phyloP scores from a whole-genome alignment of 2,113 vertebrate genomes.

The Tapirus terrestris region DNA sequence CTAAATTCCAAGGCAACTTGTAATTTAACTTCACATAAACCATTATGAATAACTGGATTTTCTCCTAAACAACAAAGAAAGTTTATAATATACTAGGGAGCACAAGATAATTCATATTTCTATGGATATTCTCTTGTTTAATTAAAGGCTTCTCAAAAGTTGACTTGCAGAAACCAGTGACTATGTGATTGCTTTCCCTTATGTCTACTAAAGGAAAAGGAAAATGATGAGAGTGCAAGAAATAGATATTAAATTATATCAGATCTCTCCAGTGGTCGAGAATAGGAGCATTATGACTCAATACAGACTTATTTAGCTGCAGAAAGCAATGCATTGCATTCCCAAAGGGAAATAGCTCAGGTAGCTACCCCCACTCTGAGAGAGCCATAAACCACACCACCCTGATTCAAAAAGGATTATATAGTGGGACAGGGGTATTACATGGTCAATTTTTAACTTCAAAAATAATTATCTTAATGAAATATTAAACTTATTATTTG shows the following conservation, averaged over 20 bases:
- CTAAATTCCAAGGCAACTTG: background rate
- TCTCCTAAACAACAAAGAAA: background rate
- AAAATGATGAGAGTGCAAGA: background rate
- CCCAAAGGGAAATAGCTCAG: background rate
- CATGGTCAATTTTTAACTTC: background rate
- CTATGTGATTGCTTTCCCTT: background rate
- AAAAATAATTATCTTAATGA: background rate
- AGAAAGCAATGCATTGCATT: background rate
- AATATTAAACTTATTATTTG: background rate
- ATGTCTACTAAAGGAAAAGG: background rate
- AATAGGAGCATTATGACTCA: background rate
- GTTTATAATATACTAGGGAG: background rate
- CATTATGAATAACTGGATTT: background rate
- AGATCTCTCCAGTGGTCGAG: background rate
- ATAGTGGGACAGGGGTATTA: background rate
- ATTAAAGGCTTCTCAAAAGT: background rate
- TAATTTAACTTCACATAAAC: background rate
- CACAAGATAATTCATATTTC: slow-evolving; percentile 10
- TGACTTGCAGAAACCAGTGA: background rate
- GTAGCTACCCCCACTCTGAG: background rate
- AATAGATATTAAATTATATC: background rate
- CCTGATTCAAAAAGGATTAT: background rate
- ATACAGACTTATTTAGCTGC: background rate
- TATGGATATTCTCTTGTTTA: slow-evolving; percentile 5
- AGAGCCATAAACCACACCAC: background rate